Evolutionary conservation across 2,113 vertebrate species (phyloP), one percentile per base, ranked within the genome.

Genomic region (Tachycineta bicolor): DNA sequence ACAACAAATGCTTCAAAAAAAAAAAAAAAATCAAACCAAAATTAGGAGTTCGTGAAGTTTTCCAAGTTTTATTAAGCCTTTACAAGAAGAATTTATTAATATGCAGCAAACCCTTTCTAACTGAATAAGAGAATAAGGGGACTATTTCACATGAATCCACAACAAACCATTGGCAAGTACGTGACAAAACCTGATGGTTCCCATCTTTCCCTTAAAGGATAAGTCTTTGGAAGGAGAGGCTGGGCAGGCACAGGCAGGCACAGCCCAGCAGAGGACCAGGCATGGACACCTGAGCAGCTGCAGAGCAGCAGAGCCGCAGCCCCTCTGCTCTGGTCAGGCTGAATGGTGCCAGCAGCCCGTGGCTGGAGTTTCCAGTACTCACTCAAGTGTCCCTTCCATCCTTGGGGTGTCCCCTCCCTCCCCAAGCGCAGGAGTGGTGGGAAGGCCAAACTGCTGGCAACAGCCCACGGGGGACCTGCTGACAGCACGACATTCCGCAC

Each of bases 381-480:
- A 12, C 24, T 53, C 53, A 21, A 15, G 3, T 18, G 25, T 5
- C 31, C 49, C 33, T 39, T 49, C 52, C 53, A 43, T 13, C 47
- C 0, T 6, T 60, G 37, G 59, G 33, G 31, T 16, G 20, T 6
- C 10, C 43, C 37, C 37, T 37, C 37, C 37, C 7, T 37, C 37
- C 28, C 46, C 28, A 67, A 86, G 22, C 1, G 12, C 1, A 4
- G 1, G 5, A 7, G 1, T 1, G 18, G 26, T 11, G 2, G 17
- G 37, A 74, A 70, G 31, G 64, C 25, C 69, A 65, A 0, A 0
- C 11, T 34, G 39, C 29, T 70, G 31, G 29, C 33, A 85, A 14
- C 4, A 19, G 62, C 22, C 15, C 1, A 4, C 17, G 28, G 31
- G 7, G 11, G 19, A 79, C 39, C 28, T 5, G 33, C 12, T 13